Evolutionary conservation across 2,888 invertebrate species (phyloP), one percentile per base, ranked within the genome.

Genomic region (Monochamus alternatus): DNA sequence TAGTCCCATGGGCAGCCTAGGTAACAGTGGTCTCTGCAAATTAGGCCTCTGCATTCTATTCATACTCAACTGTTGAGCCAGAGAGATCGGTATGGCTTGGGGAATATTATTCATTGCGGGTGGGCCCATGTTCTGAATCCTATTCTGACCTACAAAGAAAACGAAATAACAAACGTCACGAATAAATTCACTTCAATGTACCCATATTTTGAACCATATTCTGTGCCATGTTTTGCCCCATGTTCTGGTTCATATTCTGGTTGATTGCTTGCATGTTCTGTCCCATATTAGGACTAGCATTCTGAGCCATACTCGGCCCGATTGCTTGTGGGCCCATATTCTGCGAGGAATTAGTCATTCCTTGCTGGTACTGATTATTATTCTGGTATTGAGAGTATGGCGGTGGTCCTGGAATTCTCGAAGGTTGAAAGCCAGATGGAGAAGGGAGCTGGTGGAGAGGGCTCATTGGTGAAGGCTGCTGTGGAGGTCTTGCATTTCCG

Each of bases 401-500:
- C 22, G 84, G 76, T 66, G 83, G 80, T 4, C 78, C 80, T 0
- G 77, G 76, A 71, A 77, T 80, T 60, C 78, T 74, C 9, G 80
- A 72, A 3, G 78, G 77, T 30, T 77, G 82, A 62, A 78, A 81
- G 10, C 80, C 76, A 3, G 81, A 78, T 0, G 83, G 82, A 5
- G 82, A 81, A 0, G 83, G 82, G 62, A 85, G 83, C 68, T 84
- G 85, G n/a, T 82, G 81, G 38, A 84, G 63, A 3, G 84, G 84
- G 75, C 82, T 85, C 31, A 86, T 84, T 4, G 87, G 86, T 3
- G 86, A 85, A 67, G 83, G 86, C 72, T 87, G 88, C 73, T 87
- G 90, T 75, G 90, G 89, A 79, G 88, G 89, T 76, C 86, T 84
- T 47, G 82, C 88, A 74, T 86, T 84, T 51, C 82, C 88, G 74